A percentile compares a stretch with the other conserved stretches of the same genome.
Conservation (phyloP, 1,140 invertebrate genomes). For the Apis dorsata region DNA sequence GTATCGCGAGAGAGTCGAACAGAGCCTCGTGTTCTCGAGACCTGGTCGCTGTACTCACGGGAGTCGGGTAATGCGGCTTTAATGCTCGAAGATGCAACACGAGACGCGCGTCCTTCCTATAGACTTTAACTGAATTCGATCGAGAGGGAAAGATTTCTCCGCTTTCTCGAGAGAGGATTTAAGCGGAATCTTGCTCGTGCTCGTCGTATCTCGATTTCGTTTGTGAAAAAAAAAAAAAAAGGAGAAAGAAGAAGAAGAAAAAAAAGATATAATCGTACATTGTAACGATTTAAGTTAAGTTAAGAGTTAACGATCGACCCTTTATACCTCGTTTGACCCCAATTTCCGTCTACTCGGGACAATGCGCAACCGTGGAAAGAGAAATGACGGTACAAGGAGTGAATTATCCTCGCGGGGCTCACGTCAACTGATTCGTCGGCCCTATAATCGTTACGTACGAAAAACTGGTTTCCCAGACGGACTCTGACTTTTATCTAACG, state of each 20-base stretch:
- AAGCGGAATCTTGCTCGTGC: too few relatives aligned
- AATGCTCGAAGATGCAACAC: constrained; percentile 43
- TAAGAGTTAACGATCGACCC: neutral
- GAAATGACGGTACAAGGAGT: constrained; percentile 19
- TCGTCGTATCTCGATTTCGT: too few relatives aligned
- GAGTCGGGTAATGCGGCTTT: constrained; percentile 51
- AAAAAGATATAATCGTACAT: too few relatives aligned
- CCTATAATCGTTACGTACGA: constrained; percentile 60
- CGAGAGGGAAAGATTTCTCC: neutral
- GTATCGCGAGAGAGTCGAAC: constrained; percentile 37
- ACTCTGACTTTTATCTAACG: constrained; percentile 55
- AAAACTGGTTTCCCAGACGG: constrained; percentile 59
- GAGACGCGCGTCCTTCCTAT: constrained; percentile 43
- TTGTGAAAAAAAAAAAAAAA: too few relatives aligned
- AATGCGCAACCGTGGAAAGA: neutral
- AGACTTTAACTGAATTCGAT: constrained; percentile 38
- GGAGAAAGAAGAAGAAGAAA: too few relatives aligned
- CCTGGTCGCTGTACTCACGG: constrained; percentile 40
- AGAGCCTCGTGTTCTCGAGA: constrained; percentile 40
- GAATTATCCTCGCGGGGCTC: constrained; percentile 47
- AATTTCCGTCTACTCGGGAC: neutral
- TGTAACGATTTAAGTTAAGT: neutral
- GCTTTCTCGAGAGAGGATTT: neutral
- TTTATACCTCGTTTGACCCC: neutral
- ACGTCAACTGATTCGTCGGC: constrained; percentile 51